phyloP scores from a whole-genome alignment of 2,113 vertebrate genomes.

The Zapus hudsonius region DNA sequence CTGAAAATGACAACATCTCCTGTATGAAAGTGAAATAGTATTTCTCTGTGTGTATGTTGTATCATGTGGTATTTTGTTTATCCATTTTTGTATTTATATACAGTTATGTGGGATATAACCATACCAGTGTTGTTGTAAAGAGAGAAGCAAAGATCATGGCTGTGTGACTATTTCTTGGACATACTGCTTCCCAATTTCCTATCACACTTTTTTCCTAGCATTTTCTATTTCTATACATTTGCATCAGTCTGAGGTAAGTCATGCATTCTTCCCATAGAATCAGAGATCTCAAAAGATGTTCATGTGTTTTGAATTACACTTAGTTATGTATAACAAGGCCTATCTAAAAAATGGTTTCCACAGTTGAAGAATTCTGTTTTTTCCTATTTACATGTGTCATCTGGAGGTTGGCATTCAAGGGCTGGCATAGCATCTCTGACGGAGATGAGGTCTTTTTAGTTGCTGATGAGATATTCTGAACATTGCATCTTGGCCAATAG shows the following conservation, averaged over 20 bases:
- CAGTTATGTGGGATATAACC: background rate
- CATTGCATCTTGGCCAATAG: background rate
- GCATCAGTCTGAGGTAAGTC: background rate
- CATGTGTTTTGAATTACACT: background rate
- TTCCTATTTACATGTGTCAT: slow-evolving; percentile 30
- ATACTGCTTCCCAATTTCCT: background rate
- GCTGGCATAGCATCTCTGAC: background rate
- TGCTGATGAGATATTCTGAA: background rate
- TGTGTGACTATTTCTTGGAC: background rate
- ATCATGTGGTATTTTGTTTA: background rate
- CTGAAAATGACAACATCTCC: no score
- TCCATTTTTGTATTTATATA: background rate
- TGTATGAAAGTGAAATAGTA: background rate
- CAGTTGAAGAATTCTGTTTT: background rate
- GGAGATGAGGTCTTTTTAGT: background rate
- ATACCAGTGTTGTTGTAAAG: background rate
- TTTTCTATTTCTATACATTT: background rate
- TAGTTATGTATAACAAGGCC: background rate
- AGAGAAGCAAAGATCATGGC: background rate
- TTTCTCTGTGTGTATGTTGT: background rate
- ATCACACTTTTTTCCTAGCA: background rate
- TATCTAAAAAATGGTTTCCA: background rate
- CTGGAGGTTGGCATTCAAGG: background rate
- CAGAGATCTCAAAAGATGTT: background rate
- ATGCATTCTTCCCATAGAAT: background rate